Conservation (phyloP, 2,113 vertebrate genomes). For the Thamnaconus septentrionalis region DNA sequence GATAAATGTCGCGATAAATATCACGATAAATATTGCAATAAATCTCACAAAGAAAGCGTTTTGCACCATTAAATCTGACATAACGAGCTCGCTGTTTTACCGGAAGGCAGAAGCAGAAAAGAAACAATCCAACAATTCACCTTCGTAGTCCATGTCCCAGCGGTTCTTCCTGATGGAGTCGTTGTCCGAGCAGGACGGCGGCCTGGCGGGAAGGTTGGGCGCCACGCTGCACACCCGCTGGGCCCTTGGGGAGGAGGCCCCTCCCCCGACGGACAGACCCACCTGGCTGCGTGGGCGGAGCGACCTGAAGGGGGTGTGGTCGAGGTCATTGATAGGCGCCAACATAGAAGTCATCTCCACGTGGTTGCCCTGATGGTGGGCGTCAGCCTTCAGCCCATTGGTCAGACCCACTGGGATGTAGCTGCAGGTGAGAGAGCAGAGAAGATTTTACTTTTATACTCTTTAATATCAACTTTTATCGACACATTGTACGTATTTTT, state of each 20-base stretch:
- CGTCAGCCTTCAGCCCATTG: conserved; percentile 80
- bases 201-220: conserved; percentile 84
- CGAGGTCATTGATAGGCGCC: conserved; percentile 72
- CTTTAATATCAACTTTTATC: too few relatives aligned
- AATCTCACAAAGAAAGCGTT: too few relatives aligned
- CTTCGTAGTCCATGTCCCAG: conserved; percentile 91
- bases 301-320: conserved; percentile 75
- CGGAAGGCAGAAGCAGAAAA: not conserved
- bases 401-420: conserved; percentile 79
- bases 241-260: conserved; percentile 67
- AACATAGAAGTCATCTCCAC: conserved; percentile 83
- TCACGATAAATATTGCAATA: too few relatives aligned
- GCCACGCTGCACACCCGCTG: conserved; percentile 92
- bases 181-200: conserved; percentile 82
- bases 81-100: too few relatives aligned
- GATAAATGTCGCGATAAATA: too few relatives aligned
- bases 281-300: conserved; percentile 67
- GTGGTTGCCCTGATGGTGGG: conserved; percentile 63
- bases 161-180: conserved; percentile 87
- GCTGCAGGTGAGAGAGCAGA: conserved; percentile 23
- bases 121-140: conserved; percentile 34
- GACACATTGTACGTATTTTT: too few relatives aligned
- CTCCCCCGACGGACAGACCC: conserved; percentile 47
- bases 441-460: not conserved
- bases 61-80: too few relatives aligned